Percentiles rank a stretch among this genome's conserved stretches.
Conservation (phyloP, 2,888 invertebrate genomes). For the Dione vanillae region DNA sequence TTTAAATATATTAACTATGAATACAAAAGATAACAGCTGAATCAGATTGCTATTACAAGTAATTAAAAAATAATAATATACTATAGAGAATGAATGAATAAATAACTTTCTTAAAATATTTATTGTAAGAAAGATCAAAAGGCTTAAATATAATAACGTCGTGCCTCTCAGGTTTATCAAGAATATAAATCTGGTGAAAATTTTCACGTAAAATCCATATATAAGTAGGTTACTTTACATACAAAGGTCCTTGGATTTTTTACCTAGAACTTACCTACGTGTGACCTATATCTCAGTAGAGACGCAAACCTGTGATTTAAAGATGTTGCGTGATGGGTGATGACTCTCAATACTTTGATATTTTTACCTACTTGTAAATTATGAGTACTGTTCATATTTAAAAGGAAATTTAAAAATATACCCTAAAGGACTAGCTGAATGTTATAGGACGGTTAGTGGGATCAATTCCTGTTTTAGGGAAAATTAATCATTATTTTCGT, state of each 20-base stretch:
- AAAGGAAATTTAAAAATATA: too few species aligned
- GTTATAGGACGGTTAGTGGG: too few species aligned
- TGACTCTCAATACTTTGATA: background rate
- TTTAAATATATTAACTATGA: background rate
- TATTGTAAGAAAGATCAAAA: slow-evolving; percentile 7
- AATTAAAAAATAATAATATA: background rate
- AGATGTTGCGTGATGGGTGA: background rate
- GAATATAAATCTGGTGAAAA: slow-evolving; percentile 11
- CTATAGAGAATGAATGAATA: background rate
- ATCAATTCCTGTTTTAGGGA: too few species aligned
- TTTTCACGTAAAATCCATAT: background rate
- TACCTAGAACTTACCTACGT: too few species aligned
- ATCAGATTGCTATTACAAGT: background rate
- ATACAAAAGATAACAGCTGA: background rate
- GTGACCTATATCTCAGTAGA: too few species aligned
- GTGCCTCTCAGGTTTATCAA: background rate
- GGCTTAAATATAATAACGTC: slow-evolving; percentile 14
- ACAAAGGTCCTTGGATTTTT: background rate
- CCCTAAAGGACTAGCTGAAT: too few species aligned
- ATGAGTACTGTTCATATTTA: too few species aligned
- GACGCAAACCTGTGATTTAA: too few species aligned
- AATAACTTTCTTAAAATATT: slow-evolving; percentile 2
- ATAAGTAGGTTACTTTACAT: background rate
- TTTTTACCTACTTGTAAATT: too few species aligned
- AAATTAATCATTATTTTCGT: too few species aligned